Conservation (phyloP, 2,888 invertebrate genomes). For the Tiliacea citrago region DNA sequence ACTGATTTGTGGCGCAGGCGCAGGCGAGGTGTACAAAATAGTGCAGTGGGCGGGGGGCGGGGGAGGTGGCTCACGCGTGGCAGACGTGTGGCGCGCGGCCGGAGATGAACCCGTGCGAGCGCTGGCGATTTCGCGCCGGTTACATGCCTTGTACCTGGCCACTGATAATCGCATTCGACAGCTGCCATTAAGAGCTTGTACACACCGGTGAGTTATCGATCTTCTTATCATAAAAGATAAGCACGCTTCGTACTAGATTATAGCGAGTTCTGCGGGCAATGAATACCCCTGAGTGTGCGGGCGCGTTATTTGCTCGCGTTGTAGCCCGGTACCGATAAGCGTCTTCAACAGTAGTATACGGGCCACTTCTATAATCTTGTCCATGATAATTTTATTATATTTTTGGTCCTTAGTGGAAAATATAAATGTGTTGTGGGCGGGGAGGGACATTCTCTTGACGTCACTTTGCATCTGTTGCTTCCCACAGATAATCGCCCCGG, state of each 20-base stretch:
- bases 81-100: slow-evolving; percentile 91
- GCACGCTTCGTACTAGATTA: slow-evolving; percentile 3
- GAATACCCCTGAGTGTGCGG: slow-evolving; percentile 31
- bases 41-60: slow-evolving; percentile 91
- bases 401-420: background rate
- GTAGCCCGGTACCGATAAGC: slow-evolving; percentile 10
- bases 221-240: slow-evolving; percentile 25
- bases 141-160: slow-evolving; percentile 91
- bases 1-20: slow-evolving; percentile 77
- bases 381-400: background rate
- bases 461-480: slow-evolving; percentile 83
- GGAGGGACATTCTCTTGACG: background rate
- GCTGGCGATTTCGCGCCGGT: slow-evolving; percentile 89
- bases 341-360: background rate
- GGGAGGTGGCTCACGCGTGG: slow-evolving; percentile 89
- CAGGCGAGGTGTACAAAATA: slow-evolving; percentile 92
- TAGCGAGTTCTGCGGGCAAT: slow-evolving; percentile 17
- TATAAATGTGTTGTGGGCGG: slow-evolving; percentile 8
- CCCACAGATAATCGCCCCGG: slow-evolving; percentile 90
- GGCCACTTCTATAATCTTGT: background rate
- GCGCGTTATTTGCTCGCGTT: slow-evolving; percentile 17
- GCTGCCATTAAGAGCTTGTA: slow-evolving; percentile 88
- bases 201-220: slow-evolving; percentile 76
- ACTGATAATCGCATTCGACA: slow-evolving; percentile 91
- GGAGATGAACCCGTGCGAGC: slow-evolving; percentile 90